These are phyloP conservation scores for Erpetoichthys calabaricus DNA, from an alignment of 2,797 vertebrate genomes.

Conservation along the genomic window DNA sequence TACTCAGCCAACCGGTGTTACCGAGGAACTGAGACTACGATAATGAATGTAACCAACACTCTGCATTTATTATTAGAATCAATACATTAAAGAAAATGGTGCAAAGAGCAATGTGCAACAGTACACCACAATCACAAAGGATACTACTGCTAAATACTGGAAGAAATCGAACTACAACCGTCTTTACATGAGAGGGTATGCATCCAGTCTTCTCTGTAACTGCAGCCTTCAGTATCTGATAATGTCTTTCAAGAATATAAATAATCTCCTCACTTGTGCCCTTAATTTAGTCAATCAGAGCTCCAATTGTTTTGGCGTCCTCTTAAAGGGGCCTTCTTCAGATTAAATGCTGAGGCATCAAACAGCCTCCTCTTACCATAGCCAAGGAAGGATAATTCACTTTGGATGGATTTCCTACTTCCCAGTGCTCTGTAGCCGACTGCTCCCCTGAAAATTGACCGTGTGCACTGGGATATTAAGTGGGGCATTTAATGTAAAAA, in stretches of 20 bases:
- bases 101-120: no score
- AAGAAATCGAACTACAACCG: no score
- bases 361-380: constrained; percentile 36
- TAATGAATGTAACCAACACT: no score
- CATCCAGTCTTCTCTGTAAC: no score
- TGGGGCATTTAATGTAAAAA: constrained; percentile 62
- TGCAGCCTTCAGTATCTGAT: constrained; percentile 37
- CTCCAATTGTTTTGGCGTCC: constrained; percentile 54
- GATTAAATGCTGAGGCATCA: constrained; percentile 55
- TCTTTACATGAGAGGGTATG: no score
- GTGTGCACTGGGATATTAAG: constrained; percentile 58
- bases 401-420: constrained; percentile 56
- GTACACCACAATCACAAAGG: no score
- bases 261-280: constrained; percentile 42
- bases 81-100: no score
- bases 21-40: no score
- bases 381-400: constrained; percentile 35
- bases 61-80: no score
- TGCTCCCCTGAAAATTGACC: constrained; percentile 57
- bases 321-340: constrained; percentile 43
- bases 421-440: constrained; percentile 47
- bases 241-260: constrained; percentile 40
- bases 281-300: constrained; percentile 38
- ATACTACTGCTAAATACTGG: no score
- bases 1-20: no score